phyloP scores from a whole-genome alignment of 2,888 invertebrate genomes.

The Leptinotarsa rubiginosa region DNA sequence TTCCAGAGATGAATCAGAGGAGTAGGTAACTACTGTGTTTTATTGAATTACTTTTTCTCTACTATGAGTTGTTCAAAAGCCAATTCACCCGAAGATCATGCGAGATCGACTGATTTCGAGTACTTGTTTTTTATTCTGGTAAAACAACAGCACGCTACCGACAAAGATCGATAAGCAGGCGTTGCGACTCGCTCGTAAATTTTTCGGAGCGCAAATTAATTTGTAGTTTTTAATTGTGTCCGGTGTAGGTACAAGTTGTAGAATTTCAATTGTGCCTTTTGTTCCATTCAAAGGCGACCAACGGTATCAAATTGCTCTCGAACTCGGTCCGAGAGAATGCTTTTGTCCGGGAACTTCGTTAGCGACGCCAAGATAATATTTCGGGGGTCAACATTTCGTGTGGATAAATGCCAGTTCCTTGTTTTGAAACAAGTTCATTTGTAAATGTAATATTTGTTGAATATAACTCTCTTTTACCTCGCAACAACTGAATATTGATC shows the following conservation, averaged over 20 bases:
- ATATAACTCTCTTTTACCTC: too few relatives aligned
- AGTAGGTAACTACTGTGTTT: too few relatives aligned
- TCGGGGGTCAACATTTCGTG: neutral
- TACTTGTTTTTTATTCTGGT: neutral
- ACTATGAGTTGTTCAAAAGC: neutral
- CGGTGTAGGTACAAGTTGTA: slow-evolving; percentile 51
- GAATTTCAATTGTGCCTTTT: slow-evolving; percentile 52
- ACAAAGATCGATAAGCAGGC: slow-evolving; percentile 26
- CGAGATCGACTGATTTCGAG: neutral
- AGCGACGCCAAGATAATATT: neutral
- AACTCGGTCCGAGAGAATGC: slow-evolving; percentile 47
- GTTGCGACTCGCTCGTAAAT: slow-evolving; percentile 29
- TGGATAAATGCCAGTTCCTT: neutral
- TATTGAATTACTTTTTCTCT: neutral
- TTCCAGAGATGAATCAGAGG: too few relatives aligned
- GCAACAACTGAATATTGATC: too few relatives aligned
- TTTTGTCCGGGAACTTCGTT: slow-evolving; percentile 38
- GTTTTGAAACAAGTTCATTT: neutral
- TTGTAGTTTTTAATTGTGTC: slow-evolving; percentile 54
- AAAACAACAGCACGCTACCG: slow-evolving; percentile 12
- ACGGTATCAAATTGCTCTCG: slow-evolving; percentile 55
- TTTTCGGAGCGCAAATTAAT: slow-evolving; percentile 48
- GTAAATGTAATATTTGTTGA: too few relatives aligned
- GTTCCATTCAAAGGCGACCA: slow-evolving; percentile 56
- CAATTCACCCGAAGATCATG: neutral